Evolutionary conservation across 2,888 invertebrate species (phyloP).

Genomic region (Ecliptopera silaceata): DNA sequence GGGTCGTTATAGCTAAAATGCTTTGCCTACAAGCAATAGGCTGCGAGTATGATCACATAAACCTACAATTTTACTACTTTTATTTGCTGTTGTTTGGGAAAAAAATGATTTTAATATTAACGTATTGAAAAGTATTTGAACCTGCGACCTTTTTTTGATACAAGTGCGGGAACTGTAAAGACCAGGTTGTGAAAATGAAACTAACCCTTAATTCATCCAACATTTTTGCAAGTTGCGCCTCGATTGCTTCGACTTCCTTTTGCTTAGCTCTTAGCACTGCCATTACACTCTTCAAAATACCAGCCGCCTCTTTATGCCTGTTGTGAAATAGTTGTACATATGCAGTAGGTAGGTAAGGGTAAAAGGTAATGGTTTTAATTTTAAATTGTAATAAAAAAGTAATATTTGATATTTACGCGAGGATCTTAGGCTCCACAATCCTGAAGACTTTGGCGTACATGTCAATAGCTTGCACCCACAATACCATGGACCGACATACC

Average conservation of each 20-base stretch:
- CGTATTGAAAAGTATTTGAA: no score
- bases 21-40: no score
- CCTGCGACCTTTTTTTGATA: no score
- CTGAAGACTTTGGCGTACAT: slow-evolving; percentile 93
- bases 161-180: no score
- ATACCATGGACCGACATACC: slow-evolving; percentile 94
- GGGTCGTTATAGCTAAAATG: no score
- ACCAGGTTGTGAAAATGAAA: background rate
- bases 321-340: background rate
- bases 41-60: no score
- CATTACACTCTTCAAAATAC: slow-evolving; percentile 90
- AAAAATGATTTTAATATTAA: no score
- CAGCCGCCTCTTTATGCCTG: slow-evolving; percentile 90
- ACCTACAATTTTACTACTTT: no score
- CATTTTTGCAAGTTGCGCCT: slow-evolving; percentile 89
- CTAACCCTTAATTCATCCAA: slow-evolving; percentile 87
- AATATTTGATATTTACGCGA: slow-evolving; percentile 80
- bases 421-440: slow-evolving; percentile 94
- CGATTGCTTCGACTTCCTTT: slow-evolving; percentile 90
- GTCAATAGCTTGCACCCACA: slow-evolving; percentile 96
- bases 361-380: no score
- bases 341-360: no score
- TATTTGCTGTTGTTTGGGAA: no score
- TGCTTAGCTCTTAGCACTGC: slow-evolving; percentile 90
- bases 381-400: background rate